phyloP scores from a whole-genome alignment of 53 echinoderm and acorn worm genomes.

The Paracentrotus lividus region DNA sequence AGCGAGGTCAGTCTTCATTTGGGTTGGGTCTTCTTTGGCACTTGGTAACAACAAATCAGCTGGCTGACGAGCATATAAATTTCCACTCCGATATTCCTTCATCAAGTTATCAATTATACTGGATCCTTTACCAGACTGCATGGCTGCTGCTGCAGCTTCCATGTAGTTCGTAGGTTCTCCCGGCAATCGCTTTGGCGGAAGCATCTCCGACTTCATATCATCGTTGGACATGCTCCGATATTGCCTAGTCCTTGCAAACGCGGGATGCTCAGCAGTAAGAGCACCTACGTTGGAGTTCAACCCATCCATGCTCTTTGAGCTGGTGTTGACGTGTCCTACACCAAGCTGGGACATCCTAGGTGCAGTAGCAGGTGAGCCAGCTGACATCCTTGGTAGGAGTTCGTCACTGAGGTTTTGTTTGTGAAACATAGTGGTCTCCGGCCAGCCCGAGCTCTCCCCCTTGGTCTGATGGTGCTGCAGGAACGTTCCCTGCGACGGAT shows the following conservation, averaged over 20 bases:
- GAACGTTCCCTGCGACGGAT: constrained; percentile 11
- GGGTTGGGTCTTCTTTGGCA: constrained; percentile 67
- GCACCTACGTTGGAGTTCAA: constrained; percentile 21
- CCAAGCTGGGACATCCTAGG: constrained; percentile 30
- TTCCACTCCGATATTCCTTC: constrained; percentile 68
- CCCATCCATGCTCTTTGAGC: constrained; percentile 69
- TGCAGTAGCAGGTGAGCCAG: background rate
- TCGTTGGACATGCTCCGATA: constrained; percentile 65
- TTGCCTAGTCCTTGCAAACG: constrained; percentile 63
- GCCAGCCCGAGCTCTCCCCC: background rate
- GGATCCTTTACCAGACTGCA: constrained; percentile 55
- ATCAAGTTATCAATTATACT: constrained; percentile 69
- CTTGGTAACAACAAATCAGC: constrained; percentile 63
- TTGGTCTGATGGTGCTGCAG: constrained; percentile 17
- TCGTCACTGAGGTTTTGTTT: constrained; percentile 61
- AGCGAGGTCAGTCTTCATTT: constrained; percentile 12
- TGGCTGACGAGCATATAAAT: constrained; percentile 67
- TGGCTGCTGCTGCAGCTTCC: constrained; percentile 62
- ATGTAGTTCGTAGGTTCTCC: constrained; percentile 66
- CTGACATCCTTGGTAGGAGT: constrained; percentile 31
- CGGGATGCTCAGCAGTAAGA: constrained; percentile 38
- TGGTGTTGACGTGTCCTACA: constrained; percentile 63
- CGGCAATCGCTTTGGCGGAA: constrained; percentile 46
- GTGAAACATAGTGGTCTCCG: constrained; percentile 50
- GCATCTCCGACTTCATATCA: constrained; percentile 40